phyloP scores from a whole-genome alignment of 2,888 invertebrate genomes.

The Drosophila kambysellisi region DNA sequence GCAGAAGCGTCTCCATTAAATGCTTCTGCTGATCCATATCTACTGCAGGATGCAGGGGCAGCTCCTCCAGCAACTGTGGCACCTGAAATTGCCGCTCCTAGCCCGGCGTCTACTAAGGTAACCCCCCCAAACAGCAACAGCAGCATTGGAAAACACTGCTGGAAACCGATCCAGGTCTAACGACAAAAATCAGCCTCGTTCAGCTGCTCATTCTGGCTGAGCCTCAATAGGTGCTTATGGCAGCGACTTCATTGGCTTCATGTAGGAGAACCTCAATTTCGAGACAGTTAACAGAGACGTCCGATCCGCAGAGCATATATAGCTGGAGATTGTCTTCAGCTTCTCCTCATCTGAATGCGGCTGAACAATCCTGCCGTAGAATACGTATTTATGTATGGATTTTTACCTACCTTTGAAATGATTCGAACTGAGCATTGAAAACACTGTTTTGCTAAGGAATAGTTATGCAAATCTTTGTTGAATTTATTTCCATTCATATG shows the following conservation, averaged over 20 bases:
- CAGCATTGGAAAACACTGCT: not conserved
- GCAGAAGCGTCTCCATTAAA: not conserved
- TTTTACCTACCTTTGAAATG: not conserved
- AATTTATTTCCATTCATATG: not conserved
- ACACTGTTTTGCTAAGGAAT: not conserved
- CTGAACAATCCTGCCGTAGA: not conserved
- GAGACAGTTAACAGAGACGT: not conserved
- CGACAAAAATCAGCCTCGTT: not conserved
- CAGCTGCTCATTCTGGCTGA: not conserved
- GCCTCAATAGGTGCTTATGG: not conserved
- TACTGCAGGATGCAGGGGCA: not conserved
- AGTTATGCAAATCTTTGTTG: not conserved
- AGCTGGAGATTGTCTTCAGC: not conserved
- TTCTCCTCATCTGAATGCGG: not conserved
- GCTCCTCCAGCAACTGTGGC: not conserved
- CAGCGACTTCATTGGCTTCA: not conserved
- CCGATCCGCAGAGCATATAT: not conserved
- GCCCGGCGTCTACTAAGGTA: constrained; percentile 42
- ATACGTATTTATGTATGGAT: not conserved
- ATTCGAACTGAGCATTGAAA: not conserved
- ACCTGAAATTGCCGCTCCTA: not conserved
- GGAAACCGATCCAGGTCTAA: not conserved
- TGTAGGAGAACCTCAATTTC: too few species aligned
- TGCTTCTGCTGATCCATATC: not conserved
- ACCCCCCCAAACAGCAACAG: not conserved